phyloP scores from a whole-genome alignment of 2,113 vertebrate species.

The Malurus elegans region DNA sequence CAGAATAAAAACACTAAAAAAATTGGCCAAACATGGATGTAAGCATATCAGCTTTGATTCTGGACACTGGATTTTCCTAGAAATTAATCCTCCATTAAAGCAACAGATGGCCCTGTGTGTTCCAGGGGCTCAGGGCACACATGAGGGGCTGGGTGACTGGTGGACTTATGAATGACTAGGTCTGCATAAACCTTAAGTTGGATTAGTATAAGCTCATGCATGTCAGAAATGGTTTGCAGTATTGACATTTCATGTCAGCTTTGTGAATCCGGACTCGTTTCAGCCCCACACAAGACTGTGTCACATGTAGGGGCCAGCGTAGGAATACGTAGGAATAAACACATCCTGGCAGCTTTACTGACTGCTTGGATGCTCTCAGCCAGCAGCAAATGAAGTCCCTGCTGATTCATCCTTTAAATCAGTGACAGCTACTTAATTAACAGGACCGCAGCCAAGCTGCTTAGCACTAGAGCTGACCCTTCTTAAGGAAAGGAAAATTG shows the following conservation, averaged over 20 bases:
- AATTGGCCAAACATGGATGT: not conserved
- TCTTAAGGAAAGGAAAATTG: slow-evolving; percentile 25
- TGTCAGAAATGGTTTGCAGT: slow-evolving; percentile 16
- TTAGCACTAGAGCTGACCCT: slow-evolving; percentile 9
- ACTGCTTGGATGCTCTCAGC: slow-evolving; percentile 11
- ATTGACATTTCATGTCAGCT: slow-evolving; percentile 12
- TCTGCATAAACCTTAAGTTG: slow-evolving; percentile 50
- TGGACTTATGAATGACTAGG: slow-evolving; percentile 49
- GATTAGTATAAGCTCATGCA: slow-evolving; percentile 40
- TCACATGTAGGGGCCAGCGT: not conserved
- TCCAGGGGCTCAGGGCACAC: not conserved
- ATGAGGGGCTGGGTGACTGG: not conserved
- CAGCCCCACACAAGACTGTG: not conserved
- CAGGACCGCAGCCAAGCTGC: slow-evolving; percentile 14
- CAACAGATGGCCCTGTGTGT: slow-evolving; percentile 47
- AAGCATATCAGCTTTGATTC: slow-evolving; percentile 24
- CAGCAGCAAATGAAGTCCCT: not conserved
- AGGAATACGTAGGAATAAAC: not conserved
- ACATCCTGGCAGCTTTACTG: not conserved
- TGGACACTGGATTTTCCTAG: slow-evolving; percentile 44
- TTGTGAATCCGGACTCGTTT: not conserved
- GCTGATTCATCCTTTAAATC: slow-evolving; percentile 46
- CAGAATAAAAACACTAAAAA: not conserved
- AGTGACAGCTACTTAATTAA: slow-evolving; percentile 43
- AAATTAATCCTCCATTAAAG: slow-evolving; percentile 66